Evolutionary conservation across 2,888 invertebrate species (phyloP).

Genomic region (Pteria penguin): DNA sequence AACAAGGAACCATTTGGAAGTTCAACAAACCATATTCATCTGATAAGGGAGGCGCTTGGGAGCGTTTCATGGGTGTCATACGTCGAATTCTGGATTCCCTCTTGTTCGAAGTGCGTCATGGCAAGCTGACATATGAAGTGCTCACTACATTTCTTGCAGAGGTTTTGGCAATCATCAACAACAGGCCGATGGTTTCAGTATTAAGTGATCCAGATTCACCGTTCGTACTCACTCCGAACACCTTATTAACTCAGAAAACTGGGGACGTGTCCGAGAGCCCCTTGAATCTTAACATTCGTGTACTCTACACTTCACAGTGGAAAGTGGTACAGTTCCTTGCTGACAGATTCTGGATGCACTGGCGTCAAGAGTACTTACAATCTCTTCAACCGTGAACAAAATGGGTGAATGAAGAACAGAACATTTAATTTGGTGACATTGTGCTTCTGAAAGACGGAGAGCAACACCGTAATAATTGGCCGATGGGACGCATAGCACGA

Average conservation of each 20-base stretch:
- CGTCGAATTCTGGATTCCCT: constrained; percentile 35
- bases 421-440: constrained; percentile 25
- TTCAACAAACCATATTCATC: constrained; percentile 37
- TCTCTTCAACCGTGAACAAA: constrained; percentile 31
- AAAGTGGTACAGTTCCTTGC: constrained; percentile 36
- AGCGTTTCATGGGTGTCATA: constrained; percentile 32
- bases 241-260: constrained; percentile 43
- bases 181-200: constrained; percentile 36
- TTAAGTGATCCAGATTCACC: constrained; percentile 37
- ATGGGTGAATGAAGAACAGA: constrained; percentile 16
- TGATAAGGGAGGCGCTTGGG: constrained; percentile 34
- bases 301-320: constrained; percentile 39
- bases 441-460: constrained; percentile 30
- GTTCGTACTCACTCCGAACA: constrained; percentile 30
- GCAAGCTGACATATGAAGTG: constrained; percentile 42
- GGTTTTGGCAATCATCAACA: constrained; percentile 32
- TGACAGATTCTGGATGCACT: too few relatives aligned
- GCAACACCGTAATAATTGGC: constrained; percentile 26
- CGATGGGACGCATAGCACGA: constrained; percentile 6
- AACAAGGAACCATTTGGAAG: constrained; percentile 32
- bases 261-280: background rate
- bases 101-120: constrained; percentile 11
- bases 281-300: constrained; percentile 4
- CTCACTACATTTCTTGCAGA: constrained; percentile 36
- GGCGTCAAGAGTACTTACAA: too few relatives aligned